Conservation (phyloP, 2,113 vertebrate species). For the Catharus fuscescens region DNA sequence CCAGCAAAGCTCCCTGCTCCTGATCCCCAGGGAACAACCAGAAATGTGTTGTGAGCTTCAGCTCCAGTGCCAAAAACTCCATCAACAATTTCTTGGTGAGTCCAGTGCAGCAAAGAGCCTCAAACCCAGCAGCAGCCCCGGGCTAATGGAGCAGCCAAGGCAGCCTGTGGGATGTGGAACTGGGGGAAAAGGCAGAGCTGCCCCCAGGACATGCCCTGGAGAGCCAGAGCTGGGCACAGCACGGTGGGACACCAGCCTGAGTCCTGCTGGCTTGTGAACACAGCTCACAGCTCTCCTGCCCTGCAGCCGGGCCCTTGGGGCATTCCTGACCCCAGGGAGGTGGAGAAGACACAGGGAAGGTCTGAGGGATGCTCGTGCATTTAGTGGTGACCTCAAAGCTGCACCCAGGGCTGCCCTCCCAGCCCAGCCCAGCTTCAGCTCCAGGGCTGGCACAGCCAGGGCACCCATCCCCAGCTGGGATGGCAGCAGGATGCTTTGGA, state of each 20-base stretch:
- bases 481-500: background rate
- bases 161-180: background rate
- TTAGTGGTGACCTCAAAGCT: background rate
- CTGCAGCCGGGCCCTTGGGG: background rate
- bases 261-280: background rate
- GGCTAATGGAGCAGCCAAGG: background rate
- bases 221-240: background rate
- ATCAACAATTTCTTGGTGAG: background rate
- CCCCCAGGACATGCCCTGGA: background rate
- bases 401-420: background rate
- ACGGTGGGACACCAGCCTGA: rapidly evolving
- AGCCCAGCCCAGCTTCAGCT: background rate
- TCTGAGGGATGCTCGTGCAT: background rate
- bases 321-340: background rate
- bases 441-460: background rate
- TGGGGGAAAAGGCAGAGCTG: background rate
- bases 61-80: background rate
- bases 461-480: background rate
- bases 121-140: background rate
- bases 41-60: slow-evolving; percentile 2
- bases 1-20: background rate
- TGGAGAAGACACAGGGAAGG: background rate
- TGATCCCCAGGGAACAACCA: background rate
- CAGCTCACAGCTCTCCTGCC: background rate
- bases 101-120: rapidly evolving